Evolutionary conservation across 2,888 invertebrate genomes (phyloP), one percentile per base, ranked within the genome.

Genomic region (Bedellia somnulentella): DNA sequence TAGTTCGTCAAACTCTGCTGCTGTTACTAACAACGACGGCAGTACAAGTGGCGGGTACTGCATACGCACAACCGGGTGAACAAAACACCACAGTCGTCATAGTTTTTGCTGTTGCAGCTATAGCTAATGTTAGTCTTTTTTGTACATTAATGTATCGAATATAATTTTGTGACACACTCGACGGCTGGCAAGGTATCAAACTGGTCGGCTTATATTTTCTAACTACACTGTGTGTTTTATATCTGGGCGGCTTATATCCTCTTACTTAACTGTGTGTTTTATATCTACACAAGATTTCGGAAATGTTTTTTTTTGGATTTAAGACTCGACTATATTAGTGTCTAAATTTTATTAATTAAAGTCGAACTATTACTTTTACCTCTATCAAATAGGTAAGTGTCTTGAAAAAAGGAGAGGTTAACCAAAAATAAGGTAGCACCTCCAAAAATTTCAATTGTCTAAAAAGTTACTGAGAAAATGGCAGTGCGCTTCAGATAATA

Each of bases 31-130:
- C 63, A 11, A 62, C 64, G 27, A 49, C 53, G 2, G 56, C 55
- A n/a, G 52, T 57, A 37, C 70, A 73, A 41, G 59, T 55, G 34
- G 61, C 66, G 24, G 68, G 67, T 24, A 58, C 68, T 10, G 53
- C 55, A 43, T 70, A 73, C 51, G 63, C 59, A 41, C 71, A 73
- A 47, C 64, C 66, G 10, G 62, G 60, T 3, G 55, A 55, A 37
- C 46, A 55, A 2, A 47, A 41, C 11, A 36, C 52, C 12, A 38
- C 57, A 21, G 60, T 53, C 34, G 61, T 59, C 14, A 53, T 56
- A 2, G 57, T 55, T 15, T 46, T 73, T 1, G 56, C 67, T 2
- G 48, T 49, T 1, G 57, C 70, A 1, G 68, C 66, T 1, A 50
- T 73, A 0, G 52, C 57, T 26, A 68, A 70, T 32, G 70, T 70